phyloP scores from a whole-genome alignment of 1,140 invertebrate genomes.

The Meloidogyne exigua region DNA sequence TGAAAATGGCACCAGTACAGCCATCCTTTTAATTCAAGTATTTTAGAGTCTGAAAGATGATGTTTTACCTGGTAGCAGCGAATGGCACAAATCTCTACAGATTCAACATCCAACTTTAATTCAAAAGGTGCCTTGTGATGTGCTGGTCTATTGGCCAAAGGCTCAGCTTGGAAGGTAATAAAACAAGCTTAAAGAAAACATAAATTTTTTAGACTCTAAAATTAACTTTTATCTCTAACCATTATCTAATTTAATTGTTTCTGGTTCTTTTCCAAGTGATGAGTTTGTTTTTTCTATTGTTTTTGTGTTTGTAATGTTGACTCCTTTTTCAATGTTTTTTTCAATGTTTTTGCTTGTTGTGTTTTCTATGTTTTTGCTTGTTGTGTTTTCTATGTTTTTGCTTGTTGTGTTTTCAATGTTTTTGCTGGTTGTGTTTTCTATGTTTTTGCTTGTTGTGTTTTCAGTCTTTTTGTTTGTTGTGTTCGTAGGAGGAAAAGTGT shows the following conservation, averaged over 20 bases:
- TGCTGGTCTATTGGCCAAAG: constrained; percentile 26
- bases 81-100: constrained; percentile 36
- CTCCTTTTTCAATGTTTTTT: no score
- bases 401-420: no score
- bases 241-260: neutral
- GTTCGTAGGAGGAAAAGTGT: neutral
- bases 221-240: neutral
- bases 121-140: constrained; percentile 40
- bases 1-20: constrained; percentile 40
- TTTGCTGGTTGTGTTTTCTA: neutral
- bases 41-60: no score
- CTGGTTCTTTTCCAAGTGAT: neutral
- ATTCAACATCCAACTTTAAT: constrained; percentile 31
- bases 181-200: constrained; percentile 30
- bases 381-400: neutral
- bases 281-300: neutral
- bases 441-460: no score
- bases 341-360: neutral
- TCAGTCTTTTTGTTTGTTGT: neutral
- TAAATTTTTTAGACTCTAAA: neutral
- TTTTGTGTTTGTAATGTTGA: neutral
- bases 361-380: neutral
- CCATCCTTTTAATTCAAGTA: constrained; percentile 31
- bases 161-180: constrained; percentile 43
- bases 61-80: constrained; percentile 35